Percentiles rank a stretch among this genome's conserved stretches.
Conservation (phyloP, 2,888 invertebrate genomes). For the Carabus problematicus region DNA sequence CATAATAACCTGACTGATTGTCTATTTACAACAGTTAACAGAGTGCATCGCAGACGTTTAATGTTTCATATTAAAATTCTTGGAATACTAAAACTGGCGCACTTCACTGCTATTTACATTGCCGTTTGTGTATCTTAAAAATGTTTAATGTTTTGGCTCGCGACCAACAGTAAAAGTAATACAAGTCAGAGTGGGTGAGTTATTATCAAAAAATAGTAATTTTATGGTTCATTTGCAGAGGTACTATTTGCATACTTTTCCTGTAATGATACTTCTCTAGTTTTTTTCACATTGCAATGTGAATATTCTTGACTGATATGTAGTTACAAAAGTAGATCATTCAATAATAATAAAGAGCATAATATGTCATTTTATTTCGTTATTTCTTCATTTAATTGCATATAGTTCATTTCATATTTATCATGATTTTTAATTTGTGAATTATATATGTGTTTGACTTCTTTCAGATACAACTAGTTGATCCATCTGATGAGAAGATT, state of each 20-base stretch:
- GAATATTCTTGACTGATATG: too few species aligned
- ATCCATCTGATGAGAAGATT: slow-evolving; percentile 64
- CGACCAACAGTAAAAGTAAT: neutral
- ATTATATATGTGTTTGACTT: neutral
- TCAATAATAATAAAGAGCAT: too few species aligned
- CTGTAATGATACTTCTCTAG: slow-evolving; percentile 2
- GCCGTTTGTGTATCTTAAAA: slow-evolving; percentile 31
- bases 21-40: too few species aligned
- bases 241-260: slow-evolving; percentile 1
- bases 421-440: too few species aligned
- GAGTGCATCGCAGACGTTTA: too few species aligned
- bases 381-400: too few species aligned
- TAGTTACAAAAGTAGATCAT: too few species aligned
- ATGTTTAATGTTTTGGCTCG: slow-evolving; percentile 28
- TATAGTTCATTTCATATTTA: neutral
- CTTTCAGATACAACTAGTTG: slow-evolving; percentile 63
- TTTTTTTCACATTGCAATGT: too few species aligned
- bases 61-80: slow-evolving; percentile 6
- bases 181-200: slow-evolving; percentile 5
- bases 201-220: slow-evolving; percentile 13
- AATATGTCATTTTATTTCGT: too few species aligned
- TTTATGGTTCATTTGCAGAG: neutral
- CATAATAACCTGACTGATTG: too few species aligned
- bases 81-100: slow-evolving; percentile 13
- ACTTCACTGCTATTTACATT: slow-evolving; percentile 19